Base-by-base conservation (phyloP, 2,888 invertebrate genomes). In the Copidosoma aretas region DNA sequence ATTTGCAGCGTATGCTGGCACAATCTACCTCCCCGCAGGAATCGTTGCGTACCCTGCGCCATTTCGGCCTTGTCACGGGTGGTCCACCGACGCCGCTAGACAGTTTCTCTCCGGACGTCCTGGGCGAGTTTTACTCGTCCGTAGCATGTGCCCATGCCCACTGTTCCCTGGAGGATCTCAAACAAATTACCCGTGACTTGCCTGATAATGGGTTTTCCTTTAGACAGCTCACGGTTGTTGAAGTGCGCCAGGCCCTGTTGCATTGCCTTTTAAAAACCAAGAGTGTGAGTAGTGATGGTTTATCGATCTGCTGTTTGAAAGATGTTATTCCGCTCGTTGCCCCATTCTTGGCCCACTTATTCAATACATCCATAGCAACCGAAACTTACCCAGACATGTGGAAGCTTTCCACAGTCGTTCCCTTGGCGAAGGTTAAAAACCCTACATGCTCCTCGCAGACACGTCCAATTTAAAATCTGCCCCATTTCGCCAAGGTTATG, bases 401-500 rank as follows among this genome's bases (percentile, higher is more conserved):
- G 60, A 51, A 60, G 15, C 1, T n/a, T 2, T 49, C 52, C 5
- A n/a, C 51, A 10, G 22, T 60, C 3, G n/a, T 60, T 25, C n/a
- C 51, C 14, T n/a, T 60, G 4, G 15, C 5, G 32, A 32, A 32
- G 8, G 8, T 32, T 3, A 5, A 3, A 8, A 32, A 32, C 8
- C 32, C 8, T 32, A 10, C 1, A 12, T 51, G 17, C 1, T 25
- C 60, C 1, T 25, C 49, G 1, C 32, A 60, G 5, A 51, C 39
- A 1, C 39, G 51, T 1, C 60, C 60, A 8, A 25, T 60, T 8
- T 17, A 19, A 15, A 51, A 51, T 32, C 46, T 25, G 5, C n/a
- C 25, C 17, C 52, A 51, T 60, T 60, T 51, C 17, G 49, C 52
- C 1, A 60, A 60, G 19, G 52, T 52, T 14, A 32, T 60, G 12